These are phyloP conservation scores for Diogma glabrata DNA, from an alignment of 2,888 invertebrate species.

Conservation along the genomic window DNA sequence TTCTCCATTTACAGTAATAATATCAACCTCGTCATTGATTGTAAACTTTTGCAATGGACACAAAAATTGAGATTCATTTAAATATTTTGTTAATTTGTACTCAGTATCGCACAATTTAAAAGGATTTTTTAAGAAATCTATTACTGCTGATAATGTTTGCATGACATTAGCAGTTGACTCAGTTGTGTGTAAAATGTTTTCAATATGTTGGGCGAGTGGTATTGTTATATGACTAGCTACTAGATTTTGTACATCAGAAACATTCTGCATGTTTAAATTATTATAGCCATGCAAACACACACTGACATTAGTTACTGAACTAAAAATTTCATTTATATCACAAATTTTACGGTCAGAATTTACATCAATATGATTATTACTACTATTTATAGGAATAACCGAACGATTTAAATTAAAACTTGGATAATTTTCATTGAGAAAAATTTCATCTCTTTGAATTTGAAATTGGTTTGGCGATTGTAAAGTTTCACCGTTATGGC, in stretches of 20 bases:
- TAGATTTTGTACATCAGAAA: background rate
- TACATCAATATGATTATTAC: too few relatives aligned
- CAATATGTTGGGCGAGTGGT: slow-evolving; percentile 1
- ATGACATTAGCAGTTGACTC: background rate
- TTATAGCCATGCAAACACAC: background rate
- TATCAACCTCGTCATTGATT: slow-evolving; percentile 6
- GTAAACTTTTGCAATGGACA: slow-evolving; percentile 7
- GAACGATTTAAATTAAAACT: too few relatives aligned
- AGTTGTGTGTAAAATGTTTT: background rate
- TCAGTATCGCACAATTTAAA: background rate
- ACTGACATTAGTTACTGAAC: background rate
- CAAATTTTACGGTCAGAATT: too few relatives aligned
- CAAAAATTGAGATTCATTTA: background rate
- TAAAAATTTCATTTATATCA: background rate
- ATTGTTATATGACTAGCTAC: background rate
- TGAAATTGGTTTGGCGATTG: background rate
- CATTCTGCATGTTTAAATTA: background rate
- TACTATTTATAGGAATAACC: too few relatives aligned
- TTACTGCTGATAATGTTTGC: background rate
- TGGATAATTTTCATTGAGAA: too few relatives aligned
- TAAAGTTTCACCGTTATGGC: too few relatives aligned
- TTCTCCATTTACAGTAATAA: slow-evolving; percentile 5
- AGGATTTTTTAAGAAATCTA: slow-evolving; percentile 6
- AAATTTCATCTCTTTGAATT: background rate
- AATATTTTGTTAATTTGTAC: background rate